phyloP scores from a whole-genome alignment of 2,797 vertebrate genomes.

The Lacerta bilineata region DNA sequence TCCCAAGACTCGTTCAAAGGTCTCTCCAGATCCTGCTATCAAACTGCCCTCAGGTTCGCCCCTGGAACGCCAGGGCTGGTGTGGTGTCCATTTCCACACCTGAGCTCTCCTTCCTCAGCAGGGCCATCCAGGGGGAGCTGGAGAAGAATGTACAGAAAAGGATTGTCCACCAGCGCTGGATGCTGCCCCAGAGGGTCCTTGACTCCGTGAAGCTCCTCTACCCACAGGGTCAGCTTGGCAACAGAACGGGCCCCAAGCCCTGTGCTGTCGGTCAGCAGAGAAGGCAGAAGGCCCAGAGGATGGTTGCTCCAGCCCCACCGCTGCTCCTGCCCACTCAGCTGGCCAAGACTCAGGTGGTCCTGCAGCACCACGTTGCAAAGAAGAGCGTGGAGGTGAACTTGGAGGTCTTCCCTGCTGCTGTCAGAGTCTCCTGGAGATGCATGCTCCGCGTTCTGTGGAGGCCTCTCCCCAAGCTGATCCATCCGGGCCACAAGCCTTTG shows the following conservation, averaged over 20 bases:
- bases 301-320: background rate
- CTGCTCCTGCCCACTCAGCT: background rate
- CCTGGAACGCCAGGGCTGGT: background rate
- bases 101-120: background rate
- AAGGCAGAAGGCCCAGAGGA: background rate
- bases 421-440: background rate
- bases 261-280: too few species aligned
- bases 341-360: too few species aligned
- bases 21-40: background rate
- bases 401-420: background rate
- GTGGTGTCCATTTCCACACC: background rate
- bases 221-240: background rate
- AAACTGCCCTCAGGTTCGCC: background rate
- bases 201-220: conserved; percentile 34
- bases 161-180: conserved; percentile 66
- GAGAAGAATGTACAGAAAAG: conserved; percentile 64
- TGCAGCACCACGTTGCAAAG: background rate
- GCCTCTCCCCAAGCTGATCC: background rate
- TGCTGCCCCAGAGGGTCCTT: conserved; percentile 65
- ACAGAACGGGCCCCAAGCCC: background rate
- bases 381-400: background rate
- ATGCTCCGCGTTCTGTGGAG: too few species aligned
- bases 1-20: conserved; percentile 25
- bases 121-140: background rate
- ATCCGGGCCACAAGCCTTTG: background rate